Evolutionary conservation across 2,113 vertebrate genomes (phyloP).

Genomic region (Zosterops japonicus): DNA sequence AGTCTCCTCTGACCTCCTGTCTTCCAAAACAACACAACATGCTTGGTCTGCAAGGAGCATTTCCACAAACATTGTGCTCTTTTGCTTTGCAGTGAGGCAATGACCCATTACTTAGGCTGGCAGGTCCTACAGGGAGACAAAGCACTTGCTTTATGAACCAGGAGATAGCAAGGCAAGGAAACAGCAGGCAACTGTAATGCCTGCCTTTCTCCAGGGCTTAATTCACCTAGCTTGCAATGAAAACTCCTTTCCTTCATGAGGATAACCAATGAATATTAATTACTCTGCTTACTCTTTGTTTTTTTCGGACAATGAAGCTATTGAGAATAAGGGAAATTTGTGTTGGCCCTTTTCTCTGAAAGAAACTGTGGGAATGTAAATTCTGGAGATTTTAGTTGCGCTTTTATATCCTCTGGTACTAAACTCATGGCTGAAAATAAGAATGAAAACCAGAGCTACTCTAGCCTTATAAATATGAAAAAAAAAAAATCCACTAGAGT

Average conservation of each 20-base stretch:
- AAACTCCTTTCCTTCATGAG: background rate
- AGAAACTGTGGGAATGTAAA: background rate
- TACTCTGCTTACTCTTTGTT: background rate
- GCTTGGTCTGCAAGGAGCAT: fast-evolving
- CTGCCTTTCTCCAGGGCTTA: background rate
- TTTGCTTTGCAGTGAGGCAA: background rate
- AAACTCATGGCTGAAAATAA: background rate
- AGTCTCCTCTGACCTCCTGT: background rate
- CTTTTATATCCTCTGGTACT: background rate
- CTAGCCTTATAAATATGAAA: background rate
- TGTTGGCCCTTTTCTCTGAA: background rate
- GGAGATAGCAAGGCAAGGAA: background rate
- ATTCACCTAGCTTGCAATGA: background rate
- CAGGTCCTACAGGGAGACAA: background rate
- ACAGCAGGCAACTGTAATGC: background rate
- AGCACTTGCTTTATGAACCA: background rate
- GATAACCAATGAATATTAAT: background rate
- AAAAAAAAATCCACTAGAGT: background rate
- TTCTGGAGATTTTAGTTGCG: background rate
- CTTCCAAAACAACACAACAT: fast-evolving
- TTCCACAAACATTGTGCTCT: fast-evolving
- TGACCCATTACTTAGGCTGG: background rate
- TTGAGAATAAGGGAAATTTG: background rate
- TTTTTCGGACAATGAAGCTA: background rate
- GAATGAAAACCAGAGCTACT: background rate